Conservation (phyloP, 1,140 invertebrate genomes). For the Neoseiulus cucumeris region DNA sequence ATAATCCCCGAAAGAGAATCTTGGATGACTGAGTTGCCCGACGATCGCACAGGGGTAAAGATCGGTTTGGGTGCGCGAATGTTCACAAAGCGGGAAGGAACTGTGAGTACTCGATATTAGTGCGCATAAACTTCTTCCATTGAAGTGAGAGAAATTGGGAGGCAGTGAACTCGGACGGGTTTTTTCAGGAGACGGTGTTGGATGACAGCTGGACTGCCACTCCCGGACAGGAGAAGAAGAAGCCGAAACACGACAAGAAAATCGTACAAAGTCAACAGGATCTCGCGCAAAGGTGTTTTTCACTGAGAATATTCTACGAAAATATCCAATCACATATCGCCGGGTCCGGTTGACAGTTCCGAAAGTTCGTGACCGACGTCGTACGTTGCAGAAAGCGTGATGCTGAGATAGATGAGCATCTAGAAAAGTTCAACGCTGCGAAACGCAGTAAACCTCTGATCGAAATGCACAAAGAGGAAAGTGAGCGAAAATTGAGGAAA, state of each 20-base stretch:
- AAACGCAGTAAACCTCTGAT: slow-evolving; percentile 3
- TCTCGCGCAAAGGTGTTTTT: background rate
- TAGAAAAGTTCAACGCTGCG: background rate
- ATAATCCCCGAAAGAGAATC: background rate
- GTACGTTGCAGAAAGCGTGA: background rate
- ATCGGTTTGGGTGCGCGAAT: background rate
- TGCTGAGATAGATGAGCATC: background rate
- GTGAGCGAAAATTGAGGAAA: background rate
- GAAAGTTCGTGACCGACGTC: no score
- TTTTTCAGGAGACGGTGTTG: background rate
- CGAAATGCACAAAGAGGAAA: background rate
- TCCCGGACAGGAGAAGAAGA: background rate
- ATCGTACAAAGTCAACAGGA: background rate
- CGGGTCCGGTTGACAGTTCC: no score
- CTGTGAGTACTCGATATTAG: background rate
- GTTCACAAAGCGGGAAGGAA: background rate
- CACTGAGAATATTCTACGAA: background rate
- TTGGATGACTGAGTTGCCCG: slow-evolving; percentile 1
- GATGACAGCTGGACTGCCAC: background rate
- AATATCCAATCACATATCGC: no score
- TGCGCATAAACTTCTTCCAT: no score
- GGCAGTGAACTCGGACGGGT: no score
- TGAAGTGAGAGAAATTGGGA: no score
- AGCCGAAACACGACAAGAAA: background rate
- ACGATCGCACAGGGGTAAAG: background rate